A percentile compares a stretch with the other conserved stretches of the same genome.
Evolutionary conservation across 92 coral and sea anemone genomes (phyloP).

Genomic region (Paragorgia papillata): DNA sequence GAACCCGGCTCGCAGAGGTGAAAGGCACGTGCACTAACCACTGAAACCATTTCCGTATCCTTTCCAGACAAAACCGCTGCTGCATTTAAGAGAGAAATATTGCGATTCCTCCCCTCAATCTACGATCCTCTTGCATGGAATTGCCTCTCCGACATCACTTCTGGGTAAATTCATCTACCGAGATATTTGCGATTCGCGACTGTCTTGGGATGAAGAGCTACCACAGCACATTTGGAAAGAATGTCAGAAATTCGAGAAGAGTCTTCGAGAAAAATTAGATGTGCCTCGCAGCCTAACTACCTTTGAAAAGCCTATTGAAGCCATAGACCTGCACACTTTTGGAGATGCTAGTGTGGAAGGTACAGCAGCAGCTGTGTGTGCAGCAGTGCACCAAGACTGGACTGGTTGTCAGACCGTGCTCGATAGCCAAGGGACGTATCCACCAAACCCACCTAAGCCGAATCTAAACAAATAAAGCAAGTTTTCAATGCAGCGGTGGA

Average conservation of each 20-base stretch:
- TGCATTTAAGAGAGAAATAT: too few relatives aligned
- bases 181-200: constrained; percentile 51
- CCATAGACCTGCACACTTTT: constrained; percentile 49
- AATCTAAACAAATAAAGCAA: constrained; percentile 24
- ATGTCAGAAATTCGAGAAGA: constrained; percentile 50
- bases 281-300: constrained; percentile 50
- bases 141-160: constrained; percentile 45
- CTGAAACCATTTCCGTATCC: too few relatives aligned
- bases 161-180: constrained; percentile 54
- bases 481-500: constrained; percentile 45
- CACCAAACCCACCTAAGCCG: constrained; percentile 37
- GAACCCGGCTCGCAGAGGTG: too few relatives aligned
- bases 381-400: constrained; percentile 56
- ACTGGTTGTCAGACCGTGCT: constrained; percentile 43
- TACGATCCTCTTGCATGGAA: constrained; percentile 23
- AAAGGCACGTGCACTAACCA: too few relatives aligned
- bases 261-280: constrained; percentile 33
- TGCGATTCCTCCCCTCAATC: constrained; percentile 22
- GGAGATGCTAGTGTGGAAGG: constrained; percentile 50
- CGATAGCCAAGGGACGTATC: constrained; percentile 50
- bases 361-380: constrained; percentile 56
- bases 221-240: constrained; percentile 9
- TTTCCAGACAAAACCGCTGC: too few relatives aligned
- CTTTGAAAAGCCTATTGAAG: constrained; percentile 28
- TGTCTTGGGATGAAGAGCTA: constrained; percentile 48